Evolutionary conservation across 2,797 vertebrate genomes (phyloP), one percentile per base, ranked within the genome.

Genomic region (Lepidocolaptes lacrymiger): DNA sequence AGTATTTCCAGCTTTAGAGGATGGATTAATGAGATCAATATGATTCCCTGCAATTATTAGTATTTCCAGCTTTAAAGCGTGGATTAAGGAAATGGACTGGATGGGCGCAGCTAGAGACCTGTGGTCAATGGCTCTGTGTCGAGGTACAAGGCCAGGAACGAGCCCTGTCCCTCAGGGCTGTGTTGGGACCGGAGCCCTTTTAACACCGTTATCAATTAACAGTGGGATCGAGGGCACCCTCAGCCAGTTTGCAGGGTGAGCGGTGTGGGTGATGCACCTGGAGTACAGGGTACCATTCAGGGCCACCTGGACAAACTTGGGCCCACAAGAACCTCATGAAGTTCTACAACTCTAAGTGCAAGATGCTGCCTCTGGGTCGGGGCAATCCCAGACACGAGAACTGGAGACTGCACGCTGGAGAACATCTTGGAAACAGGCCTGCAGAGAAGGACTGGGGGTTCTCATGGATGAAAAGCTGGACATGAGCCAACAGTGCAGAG

Each of bases 61-160:
- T 43, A 43, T 43, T 43, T 43, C 43, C 19, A 4, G 43, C 9
- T 43, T 43, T 10, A 20, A 19, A 43, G 18, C 8, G 9, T 20
- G 43, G 43, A 43, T 43, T 18, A 43, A 43, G 23, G 8, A 3
- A 13, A 13, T 7, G 3, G 7, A 3, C 2, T 27, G 36, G 5
- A 2, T 10, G 6, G 15, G 22, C 2, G 22, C 3, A 1, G 15
- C 9, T 10, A 1, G 8, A 16, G 8, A 9, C 15, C 51, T 17
- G 19, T 2, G 7, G 4, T 2, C 19, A n/a, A 1, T 24, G 48
- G 48, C 24, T 27, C 14, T 3, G 26, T 3, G 6, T 21, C 10
- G 8, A 10, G 28, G 4, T 12, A 20, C 8, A 37, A 44, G 23
- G 49, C 6, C 6, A 8, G 16, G n/a, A 34, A 52, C 24, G 14